Conservation (phyloP, 2,888 invertebrate species). For the Callinectes sapidus region DNA sequence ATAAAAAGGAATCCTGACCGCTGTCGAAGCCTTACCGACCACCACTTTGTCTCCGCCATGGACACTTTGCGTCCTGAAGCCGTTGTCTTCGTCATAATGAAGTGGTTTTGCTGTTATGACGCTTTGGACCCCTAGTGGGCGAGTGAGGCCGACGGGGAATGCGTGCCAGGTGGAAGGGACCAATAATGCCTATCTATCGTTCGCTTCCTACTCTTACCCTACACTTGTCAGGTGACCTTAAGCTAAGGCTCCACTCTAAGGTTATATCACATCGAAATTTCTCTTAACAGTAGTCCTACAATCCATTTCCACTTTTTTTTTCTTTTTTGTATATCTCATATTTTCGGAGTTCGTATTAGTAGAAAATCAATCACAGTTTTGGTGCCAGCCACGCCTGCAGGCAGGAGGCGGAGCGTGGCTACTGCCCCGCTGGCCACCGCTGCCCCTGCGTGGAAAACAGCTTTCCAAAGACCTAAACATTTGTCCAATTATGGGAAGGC, state of each 20-base stretch:
- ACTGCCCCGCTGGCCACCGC: not conserved
- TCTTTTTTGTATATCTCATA: conserved; percentile 48
- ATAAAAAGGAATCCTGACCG: conserved; percentile 22
- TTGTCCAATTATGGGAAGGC: conserved; percentile 44
- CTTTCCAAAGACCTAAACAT: conserved; percentile 30
- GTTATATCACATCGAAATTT: conserved; percentile 70
- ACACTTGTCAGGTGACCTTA: conserved; percentile 64
- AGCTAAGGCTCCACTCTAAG: conserved; percentile 61
- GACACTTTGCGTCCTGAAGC: not conserved
- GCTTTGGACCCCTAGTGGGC: not conserved
- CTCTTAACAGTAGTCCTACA: conserved; percentile 62
- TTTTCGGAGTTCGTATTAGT: conserved; percentile 62
- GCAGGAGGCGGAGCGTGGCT: conserved; percentile 37
- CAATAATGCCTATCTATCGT: conserved; percentile 50
- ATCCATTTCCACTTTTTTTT: conserved; percentile 43
- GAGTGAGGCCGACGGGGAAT: conserved; percentile 28
- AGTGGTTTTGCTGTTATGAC: not conserved
- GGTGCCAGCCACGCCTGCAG: conserved; percentile 51
- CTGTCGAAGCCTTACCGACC: conserved; percentile 27
- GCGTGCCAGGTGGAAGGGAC: conserved; percentile 36
- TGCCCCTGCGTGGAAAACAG: conserved; percentile 19
- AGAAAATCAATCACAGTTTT: conserved; percentile 68
- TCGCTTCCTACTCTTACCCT: conserved; percentile 45
- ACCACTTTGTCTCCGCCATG: not conserved
- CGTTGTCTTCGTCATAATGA: not conserved